These are phyloP conservation scores for Portevinia maculata DNA, from an alignment of 2,888 invertebrate genomes.

Conservation along the genomic window DNA sequence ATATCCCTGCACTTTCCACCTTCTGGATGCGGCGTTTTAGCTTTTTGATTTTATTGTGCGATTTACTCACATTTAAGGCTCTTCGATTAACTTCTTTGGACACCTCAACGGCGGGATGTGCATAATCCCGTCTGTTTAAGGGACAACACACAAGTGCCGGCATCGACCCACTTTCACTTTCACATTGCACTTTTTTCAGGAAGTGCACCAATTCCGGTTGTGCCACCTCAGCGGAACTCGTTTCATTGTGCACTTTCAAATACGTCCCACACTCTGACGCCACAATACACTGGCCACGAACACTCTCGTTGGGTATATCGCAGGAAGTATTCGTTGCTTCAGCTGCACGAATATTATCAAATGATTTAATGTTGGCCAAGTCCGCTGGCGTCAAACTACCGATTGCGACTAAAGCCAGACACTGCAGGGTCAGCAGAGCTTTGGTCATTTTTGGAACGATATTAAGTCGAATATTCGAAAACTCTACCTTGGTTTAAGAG, in stretches of 20 bases:
- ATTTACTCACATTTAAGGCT: conserved; percentile 77
- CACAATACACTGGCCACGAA: conserved; percentile 79
- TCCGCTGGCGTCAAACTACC: conserved; percentile 69
- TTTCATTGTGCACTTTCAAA: conserved; percentile 79
- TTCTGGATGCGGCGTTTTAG: conserved; percentile 81
- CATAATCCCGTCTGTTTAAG: conserved; percentile 79
- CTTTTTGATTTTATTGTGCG: conserved; percentile 79
- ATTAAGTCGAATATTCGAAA: conserved; percentile 52
- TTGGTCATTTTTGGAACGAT: conserved; percentile 55
- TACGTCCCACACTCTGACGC: conserved; percentile 79
- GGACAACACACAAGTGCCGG: conserved; percentile 80
- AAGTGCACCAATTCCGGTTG: conserved; percentile 80
- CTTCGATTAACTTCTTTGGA: conserved; percentile 78
- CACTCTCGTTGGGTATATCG: conserved; percentile 81
- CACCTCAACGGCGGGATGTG: conserved; percentile 78
- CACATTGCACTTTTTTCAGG: conserved; percentile 81
- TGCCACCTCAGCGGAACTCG: conserved; percentile 74
- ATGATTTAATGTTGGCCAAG: conserved; percentile 49
- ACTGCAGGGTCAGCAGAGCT: conserved; percentile 60
- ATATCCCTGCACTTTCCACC: conserved; percentile 78
- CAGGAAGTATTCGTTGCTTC: conserved; percentile 77
- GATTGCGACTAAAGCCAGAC: conserved; percentile 70
- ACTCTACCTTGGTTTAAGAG: conserved; percentile 17
- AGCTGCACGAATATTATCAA: conserved; percentile 22
- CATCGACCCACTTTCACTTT: conserved; percentile 70